phyloP scores from a whole-genome alignment of 2,797 vertebrate species.

The Lepilemur ruficaudatus region DNA sequence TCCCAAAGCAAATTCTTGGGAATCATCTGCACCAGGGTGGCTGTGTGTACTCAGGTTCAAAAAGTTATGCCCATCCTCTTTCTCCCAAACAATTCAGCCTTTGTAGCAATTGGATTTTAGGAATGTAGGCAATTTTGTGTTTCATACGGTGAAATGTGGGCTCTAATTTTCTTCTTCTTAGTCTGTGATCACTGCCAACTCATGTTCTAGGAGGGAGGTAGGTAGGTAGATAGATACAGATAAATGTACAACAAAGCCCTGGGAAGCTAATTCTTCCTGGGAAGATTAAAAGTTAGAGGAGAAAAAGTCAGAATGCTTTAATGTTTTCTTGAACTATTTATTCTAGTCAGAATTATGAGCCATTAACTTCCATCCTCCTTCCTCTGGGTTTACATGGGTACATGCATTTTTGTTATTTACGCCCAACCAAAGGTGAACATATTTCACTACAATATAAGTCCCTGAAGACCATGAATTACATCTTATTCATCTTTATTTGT shows the following conservation, averaged over 20 bases:
- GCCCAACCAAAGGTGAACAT: not conserved
- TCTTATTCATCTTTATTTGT: constrained; percentile 10
- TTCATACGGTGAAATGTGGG: not conserved
- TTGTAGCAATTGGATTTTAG: not conserved
- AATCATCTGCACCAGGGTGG: not conserved
- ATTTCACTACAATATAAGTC: not conserved
- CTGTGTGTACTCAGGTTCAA: not conserved
- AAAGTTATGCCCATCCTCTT: not conserved
- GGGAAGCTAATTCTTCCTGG: not conserved
- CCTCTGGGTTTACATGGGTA: not conserved
- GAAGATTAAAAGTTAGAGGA: constrained; percentile 22
- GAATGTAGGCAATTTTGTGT: not conserved
- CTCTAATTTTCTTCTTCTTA: constrained; percentile 31
- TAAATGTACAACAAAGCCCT: not conserved
- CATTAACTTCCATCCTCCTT: not conserved
- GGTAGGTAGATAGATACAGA: not conserved
- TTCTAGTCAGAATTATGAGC: not conserved
- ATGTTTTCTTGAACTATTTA: not conserved
- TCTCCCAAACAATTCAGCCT: not conserved
- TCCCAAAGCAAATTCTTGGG: not conserved
- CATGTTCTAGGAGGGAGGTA: not conserved
- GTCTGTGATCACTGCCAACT: constrained; percentile 20
- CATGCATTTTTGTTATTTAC: not conserved
- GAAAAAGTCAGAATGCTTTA: not conserved
- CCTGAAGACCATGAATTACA: not conserved